These are phyloP conservation scores for Euwallacea fornicatus DNA, from an alignment of 1,140 invertebrate genomes.

Conservation along the genomic window DNA sequence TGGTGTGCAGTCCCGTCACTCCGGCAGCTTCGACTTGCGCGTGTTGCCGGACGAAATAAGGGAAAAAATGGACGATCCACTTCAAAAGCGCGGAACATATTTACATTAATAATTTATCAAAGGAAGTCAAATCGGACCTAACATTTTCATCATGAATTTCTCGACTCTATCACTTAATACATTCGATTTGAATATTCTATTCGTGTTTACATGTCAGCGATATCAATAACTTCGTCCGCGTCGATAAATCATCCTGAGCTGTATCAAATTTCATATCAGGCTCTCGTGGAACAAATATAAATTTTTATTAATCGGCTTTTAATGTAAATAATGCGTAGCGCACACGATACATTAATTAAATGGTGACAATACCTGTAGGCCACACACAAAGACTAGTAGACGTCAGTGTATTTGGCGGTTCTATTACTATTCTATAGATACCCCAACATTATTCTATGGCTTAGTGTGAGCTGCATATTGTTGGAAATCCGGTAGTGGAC, in stretches of 20 bases:
- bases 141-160: conserved; percentile 18
- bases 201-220: conserved; percentile 18
- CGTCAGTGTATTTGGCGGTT: conserved; percentile 17
- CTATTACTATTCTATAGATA: conserved; percentile 20
- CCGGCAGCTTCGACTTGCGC: no score
- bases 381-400: conserved; percentile 20
- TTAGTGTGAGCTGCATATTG: conserved; percentile 14
- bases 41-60: no score
- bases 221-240: conserved; percentile 21
- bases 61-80: no score
- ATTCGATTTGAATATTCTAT: conserved; percentile 24
- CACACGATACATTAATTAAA: conserved; percentile 32
- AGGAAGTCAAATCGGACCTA: conserved; percentile 13
- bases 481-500: neutral
- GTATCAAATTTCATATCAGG: conserved; percentile 28
- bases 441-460: conserved; percentile 18
- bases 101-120: conserved; percentile 12
- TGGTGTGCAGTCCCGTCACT: no score
- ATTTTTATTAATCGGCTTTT: conserved; percentile 33
- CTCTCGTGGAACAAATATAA: conserved; percentile 23
- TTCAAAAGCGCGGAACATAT: neutral
- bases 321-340: conserved; percentile 31
- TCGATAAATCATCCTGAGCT: conserved; percentile 19
- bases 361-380: conserved; percentile 25
- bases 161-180: conserved; percentile 20